These are phyloP conservation scores for Ecliptopera silaceata DNA, from an alignment of 2,888 invertebrate genomes.

Conservation along the genomic window DNA sequence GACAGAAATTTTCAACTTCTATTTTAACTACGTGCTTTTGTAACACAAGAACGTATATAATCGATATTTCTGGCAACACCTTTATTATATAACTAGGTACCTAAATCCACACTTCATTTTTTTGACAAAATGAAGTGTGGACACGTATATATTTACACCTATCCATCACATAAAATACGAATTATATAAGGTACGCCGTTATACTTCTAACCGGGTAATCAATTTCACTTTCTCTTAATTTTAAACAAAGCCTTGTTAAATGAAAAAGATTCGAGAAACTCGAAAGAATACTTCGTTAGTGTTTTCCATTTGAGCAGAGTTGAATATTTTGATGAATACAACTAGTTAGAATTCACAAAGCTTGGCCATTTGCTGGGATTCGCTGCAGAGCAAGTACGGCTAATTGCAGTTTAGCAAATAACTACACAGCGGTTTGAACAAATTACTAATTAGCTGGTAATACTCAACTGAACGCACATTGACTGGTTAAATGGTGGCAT, in stretches of 20 bases:
- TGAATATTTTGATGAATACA: conserved; percentile 18
- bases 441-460: conserved; percentile 13
- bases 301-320: background rate
- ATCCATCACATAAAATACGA: too few species aligned
- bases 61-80: background rate
- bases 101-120: background rate
- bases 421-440: conserved; percentile 15
- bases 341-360: conserved; percentile 24
- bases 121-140: background rate
- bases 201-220: too few species aligned
- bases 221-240: too few species aligned
- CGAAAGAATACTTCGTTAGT: conserved; percentile 9
- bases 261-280: background rate
- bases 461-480: background rate
- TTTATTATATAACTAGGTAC: background rate
- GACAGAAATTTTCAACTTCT: conserved; percentile 23
- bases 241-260: background rate
- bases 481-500: background rate
- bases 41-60: conserved; percentile 4
- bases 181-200: too few species aligned
- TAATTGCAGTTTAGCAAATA: conserved; percentile 22
- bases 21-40: conserved; percentile 21
- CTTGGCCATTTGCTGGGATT: conserved; percentile 7
- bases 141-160: too few species aligned
- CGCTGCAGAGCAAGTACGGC: conserved; percentile 6